Conservation (phyloP, 2,888 invertebrate genomes). For the Steinernema carpocapsae region DNA sequence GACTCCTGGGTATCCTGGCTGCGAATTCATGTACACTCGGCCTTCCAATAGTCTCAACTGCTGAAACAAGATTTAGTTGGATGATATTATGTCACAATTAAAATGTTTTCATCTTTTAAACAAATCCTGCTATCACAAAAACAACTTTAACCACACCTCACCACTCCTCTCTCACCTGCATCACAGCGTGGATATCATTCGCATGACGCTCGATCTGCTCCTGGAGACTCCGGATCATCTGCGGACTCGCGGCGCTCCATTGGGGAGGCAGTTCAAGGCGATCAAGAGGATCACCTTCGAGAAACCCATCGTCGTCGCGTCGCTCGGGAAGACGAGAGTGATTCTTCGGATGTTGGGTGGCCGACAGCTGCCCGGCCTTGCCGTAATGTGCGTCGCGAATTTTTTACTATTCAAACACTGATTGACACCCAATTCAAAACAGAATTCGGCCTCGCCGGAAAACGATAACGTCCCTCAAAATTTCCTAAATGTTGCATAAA, state of each 20-base stretch:
- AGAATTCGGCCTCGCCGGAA: neutral
- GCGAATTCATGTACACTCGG: slow-evolving; percentile 29
- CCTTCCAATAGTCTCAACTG: slow-evolving; percentile 23
- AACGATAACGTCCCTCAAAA: neutral
- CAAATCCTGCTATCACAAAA: too few relatives aligned
- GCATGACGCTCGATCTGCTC: slow-evolving; percentile 37
- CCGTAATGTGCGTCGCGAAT: slow-evolving; percentile 5
- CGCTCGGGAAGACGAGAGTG: neutral
- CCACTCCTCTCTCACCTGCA: slow-evolving; percentile 31
- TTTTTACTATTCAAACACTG: too few relatives aligned
- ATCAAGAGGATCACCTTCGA: neutral
- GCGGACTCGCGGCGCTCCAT: neutral
- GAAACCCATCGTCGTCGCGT: neutral
- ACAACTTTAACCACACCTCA: neutral
- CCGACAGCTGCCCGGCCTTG: slow-evolving; percentile 2
- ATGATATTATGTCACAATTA: too few relatives aligned
- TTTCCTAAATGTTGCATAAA: neutral
- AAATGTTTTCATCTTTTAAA: too few relatives aligned
- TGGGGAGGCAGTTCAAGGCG: neutral
- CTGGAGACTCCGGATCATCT: slow-evolving; percentile 32
- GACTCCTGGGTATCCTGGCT: slow-evolving; percentile 9
- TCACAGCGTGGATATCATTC: slow-evolving; percentile 36
- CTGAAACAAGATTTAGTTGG: neutral
- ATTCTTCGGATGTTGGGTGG: neutral
- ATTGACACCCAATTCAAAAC: too few relatives aligned